A percentile compares a stretch with the other conserved stretches of the same genome.
Conservation (phyloP, 92 coral and sea anemone species). For the Siderastrea siderea region DNA sequence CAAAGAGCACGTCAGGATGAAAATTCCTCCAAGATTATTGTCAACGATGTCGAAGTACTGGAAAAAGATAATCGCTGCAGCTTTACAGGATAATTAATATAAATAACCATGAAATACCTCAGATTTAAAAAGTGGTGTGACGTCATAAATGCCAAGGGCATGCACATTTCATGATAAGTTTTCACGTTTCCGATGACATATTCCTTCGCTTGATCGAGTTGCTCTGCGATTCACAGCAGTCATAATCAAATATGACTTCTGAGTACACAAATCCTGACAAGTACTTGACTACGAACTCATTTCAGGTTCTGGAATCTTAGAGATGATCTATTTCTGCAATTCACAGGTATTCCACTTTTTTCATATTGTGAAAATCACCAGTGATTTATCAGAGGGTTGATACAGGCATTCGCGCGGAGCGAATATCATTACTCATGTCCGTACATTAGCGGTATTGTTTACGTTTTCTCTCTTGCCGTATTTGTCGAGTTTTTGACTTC, state of each 20-base stretch:
- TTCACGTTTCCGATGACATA: slow-evolving; percentile 36
- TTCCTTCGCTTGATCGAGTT: slow-evolving; percentile 9
- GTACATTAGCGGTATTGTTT: slow-evolving; percentile 7
- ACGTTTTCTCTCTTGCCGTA: neutral
- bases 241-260: slow-evolving; percentile 6
- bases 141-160: slow-evolving; percentile 27
- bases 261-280: neutral
- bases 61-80: neutral
- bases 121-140: slow-evolving; percentile 14
- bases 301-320: neutral
- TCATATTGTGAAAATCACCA: neutral
- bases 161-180: slow-evolving; percentile 27
- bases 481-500: slow-evolving; percentile 4
- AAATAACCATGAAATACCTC: neutral
- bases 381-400: neutral
- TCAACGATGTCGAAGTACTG: slow-evolving; percentile 1
- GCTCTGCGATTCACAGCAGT: slow-evolving; percentile 10
- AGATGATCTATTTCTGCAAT: neutral
- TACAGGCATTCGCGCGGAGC: neutral
- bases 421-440: neutral
- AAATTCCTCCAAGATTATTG: neutral
- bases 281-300: neutral
- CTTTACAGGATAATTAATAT: slow-evolving; percentile 6
- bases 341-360: slow-evolving; percentile 20
- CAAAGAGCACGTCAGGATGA: neutral